Conservation (phyloP, 2,113 vertebrate genomes). For the Suricata suricatta region DNA sequence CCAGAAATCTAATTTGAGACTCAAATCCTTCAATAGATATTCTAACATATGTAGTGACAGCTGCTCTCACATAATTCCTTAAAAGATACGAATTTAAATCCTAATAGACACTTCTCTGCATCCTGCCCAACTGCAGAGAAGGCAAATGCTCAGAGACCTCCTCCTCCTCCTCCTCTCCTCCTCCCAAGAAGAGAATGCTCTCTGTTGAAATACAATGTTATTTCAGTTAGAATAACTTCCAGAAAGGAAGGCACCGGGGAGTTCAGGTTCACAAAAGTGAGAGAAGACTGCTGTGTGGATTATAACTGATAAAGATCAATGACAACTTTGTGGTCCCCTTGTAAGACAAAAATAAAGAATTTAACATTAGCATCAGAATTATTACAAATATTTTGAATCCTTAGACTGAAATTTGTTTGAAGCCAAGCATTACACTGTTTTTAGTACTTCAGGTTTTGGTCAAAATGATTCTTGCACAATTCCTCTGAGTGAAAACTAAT, state of each 20-base stretch:
- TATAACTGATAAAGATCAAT: conserved; percentile 40
- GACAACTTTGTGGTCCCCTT: neutral
- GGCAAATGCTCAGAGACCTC: neutral
- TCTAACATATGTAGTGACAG: conserved; percentile 49
- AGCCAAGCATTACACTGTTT: neutral
- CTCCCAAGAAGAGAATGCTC: neutral
- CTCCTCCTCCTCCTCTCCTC: neutral
- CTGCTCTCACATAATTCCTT: conserved; percentile 61
- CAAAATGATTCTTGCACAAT: conserved; percentile 34
- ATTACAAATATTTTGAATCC: neutral
- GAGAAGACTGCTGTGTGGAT: neutral
- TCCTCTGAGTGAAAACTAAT: conserved; percentile 47
- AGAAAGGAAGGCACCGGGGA: conserved; percentile 54
- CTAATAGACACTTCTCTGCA: neutral
- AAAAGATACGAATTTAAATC: conserved; percentile 62
- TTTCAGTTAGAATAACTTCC: conserved; percentile 61
- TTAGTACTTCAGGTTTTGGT: neutral
- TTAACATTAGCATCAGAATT: conserved; percentile 21
- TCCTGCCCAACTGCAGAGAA: conserved; percentile 28
- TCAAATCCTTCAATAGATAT: neutral
- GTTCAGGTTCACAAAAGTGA: neutral
- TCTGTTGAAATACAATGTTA: conserved; percentile 49
- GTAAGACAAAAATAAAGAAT: conserved; percentile 26
- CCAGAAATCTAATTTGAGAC: conserved; percentile 52
- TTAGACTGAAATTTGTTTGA: neutral